These are phyloP conservation scores for Papilio aristodemus DNA, from an alignment of 1,140 invertebrate genomes.

Conservation along the genomic window DNA sequence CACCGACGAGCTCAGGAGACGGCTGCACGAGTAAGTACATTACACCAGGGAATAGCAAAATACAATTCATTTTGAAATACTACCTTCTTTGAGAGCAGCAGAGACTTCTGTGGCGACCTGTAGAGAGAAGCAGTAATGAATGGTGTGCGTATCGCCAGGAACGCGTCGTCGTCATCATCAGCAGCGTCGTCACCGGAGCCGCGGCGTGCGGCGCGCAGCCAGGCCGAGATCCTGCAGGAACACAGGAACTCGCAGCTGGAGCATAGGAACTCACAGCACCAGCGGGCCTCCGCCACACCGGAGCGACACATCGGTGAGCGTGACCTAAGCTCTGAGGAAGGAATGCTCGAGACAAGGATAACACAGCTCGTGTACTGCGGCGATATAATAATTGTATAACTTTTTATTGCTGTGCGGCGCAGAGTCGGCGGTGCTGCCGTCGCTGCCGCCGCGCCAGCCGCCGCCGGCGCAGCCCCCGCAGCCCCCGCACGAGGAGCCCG, in stretches of 20 bases:
- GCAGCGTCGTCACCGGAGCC: conserved; percentile 68
- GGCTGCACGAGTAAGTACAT: conserved; percentile 53
- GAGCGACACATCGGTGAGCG: conserved; percentile 56
- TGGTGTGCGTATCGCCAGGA: no score
- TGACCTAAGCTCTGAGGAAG: no score
- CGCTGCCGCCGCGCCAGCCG: conserved; percentile 62
- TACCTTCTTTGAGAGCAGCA: no score
- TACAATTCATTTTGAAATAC: no score
- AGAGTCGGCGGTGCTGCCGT: conserved; percentile 70
- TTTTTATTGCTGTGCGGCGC: background rate
- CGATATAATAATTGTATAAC: no score
- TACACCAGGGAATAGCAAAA: no score
- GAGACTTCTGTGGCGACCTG: no score
- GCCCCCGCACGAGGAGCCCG: conserved; percentile 47
- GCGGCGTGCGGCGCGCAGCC: conserved; percentile 58
- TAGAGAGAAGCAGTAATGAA: no score
- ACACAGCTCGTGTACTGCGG: no score
- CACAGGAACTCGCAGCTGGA: conserved; percentile 59
- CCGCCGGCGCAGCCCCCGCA: conserved; percentile 60
- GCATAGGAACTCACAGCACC: background rate
- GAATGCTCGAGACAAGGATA: no score
- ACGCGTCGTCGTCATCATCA: conserved; percentile 72
- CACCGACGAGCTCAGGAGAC: conserved; percentile 55
- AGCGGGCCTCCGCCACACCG: conserved; percentile 39
- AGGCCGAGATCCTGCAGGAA: conserved; percentile 74